phyloP scores from a whole-genome alignment of 2,797 vertebrate genomes.

The Smutsia temminckii region DNA sequence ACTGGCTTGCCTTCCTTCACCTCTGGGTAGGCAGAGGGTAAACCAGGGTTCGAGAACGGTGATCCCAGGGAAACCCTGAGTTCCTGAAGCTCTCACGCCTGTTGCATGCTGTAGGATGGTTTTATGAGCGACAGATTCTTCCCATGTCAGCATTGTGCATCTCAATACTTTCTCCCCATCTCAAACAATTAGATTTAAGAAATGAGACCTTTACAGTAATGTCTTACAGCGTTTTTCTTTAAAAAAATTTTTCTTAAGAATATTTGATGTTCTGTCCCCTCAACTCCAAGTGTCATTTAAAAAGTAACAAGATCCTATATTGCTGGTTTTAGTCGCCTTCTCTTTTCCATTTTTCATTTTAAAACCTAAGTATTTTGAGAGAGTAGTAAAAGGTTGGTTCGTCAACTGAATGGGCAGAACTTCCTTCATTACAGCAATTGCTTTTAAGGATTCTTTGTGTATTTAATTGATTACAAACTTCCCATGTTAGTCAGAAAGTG shows the following conservation, averaged over 20 bases:
- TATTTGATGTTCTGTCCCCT: neutral
- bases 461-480: neutral
- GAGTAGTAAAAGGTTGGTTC: neutral
- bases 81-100: neutral
- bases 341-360: neutral
- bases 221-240: neutral
- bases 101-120: too few relatives aligned
- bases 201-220: neutral
- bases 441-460: conserved; percentile 19
- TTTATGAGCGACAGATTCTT: neutral
- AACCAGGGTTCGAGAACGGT: neutral
- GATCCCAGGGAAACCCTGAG: neutral
- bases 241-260: neutral
- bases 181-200: neutral
- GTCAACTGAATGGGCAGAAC: neutral
- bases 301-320: neutral
- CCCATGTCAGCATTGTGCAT: neutral
- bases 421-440: neutral
- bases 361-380: conserved; percentile 8
- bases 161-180: neutral
- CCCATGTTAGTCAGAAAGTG: neutral
- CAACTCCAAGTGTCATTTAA: neutral
- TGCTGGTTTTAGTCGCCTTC: neutral
- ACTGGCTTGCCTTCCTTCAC: neutral
- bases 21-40: neutral